phyloP scores from a whole-genome alignment of 2,797 vertebrate species.

The Chloroceryle inda region DNA sequence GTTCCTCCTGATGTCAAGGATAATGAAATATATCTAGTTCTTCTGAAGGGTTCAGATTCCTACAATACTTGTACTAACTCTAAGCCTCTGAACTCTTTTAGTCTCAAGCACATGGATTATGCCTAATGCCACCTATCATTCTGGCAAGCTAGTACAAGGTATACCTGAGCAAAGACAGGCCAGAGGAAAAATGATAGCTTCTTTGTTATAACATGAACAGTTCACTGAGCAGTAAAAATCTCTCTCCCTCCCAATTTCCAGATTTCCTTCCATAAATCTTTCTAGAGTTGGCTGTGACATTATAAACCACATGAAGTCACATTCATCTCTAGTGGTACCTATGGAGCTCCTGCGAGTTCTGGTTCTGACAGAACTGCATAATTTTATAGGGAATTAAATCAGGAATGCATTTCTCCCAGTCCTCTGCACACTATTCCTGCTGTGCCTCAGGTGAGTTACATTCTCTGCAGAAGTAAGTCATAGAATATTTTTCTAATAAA shows the following conservation, averaged over 20 bases:
- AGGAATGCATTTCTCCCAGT: background rate
- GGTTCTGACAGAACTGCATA: background rate
- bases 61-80: background rate
- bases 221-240: background rate
- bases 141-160: background rate
- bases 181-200: background rate
- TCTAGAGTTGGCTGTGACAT: background rate
- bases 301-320: background rate
- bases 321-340: background rate
- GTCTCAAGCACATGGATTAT: background rate
- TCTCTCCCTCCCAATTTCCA: background rate
- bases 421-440: background rate
- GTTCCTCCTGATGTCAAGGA: background rate
- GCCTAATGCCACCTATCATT: background rate
- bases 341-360: background rate
- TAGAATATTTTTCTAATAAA: background rate
- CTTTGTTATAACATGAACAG: background rate
- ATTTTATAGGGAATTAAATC: background rate
- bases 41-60: slow-evolving; percentile 17
- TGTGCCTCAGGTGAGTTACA: background rate
- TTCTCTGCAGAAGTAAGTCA: background rate
- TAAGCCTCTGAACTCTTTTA: slow-evolving; percentile 1
- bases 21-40: background rate
- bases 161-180: background rate
- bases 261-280: background rate